Base-by-base conservation (phyloP, 2,113 vertebrate species). In the Megaceryle torquata region DNA sequence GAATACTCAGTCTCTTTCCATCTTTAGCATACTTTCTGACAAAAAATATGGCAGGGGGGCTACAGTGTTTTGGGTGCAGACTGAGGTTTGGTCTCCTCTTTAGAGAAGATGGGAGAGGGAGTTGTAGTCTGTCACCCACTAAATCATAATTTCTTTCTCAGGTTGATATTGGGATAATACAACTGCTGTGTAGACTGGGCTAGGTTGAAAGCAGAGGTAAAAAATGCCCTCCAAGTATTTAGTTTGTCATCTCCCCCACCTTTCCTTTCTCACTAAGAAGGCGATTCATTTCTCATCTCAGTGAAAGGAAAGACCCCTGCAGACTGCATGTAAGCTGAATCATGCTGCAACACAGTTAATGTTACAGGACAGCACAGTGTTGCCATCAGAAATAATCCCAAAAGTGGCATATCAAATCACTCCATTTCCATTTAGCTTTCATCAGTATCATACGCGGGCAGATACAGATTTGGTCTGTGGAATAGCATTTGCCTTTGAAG, bases 401-500 rank as follows among this genome's bases (percentile, higher is more conserved):
- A 77, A 48, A 86, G 65, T 33, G 50, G 83, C 72, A 70, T 82
- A 89, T 86, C 71, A 94, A 95, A 92, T 95, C 76, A 54, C 48
- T 20, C 46, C 25, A 60, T 91, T 93, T 96, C 92, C 63, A 95
- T 95, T 95, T 86, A 72, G 41, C 41, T 72, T 88, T 95, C 9
- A 1, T 93, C 78, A 76, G 28, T 96, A 59, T 88, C 89, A 85
- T 63, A 86, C 39, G 29, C 51, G 75, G 70, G n/a, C 64, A 93
- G 75, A 92, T 88, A 74, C 24, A 68, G 68, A 82, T 88, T 95
- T 89, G 48, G 69, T 86, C 56, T 1, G 3, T 50, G 76, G 60
- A 91, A 94, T 86, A 63, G 48, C 69, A 82, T 92, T 86, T 88
- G 56, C 88, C 74, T 97, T 90, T 95, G 79, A 89, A 93, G 78